A percentile compares a stretch with the other conserved stretches of the same genome.
phyloP scores from a whole-genome alignment of 2,113 vertebrate species.

The Dicaeum eximium region DNA sequence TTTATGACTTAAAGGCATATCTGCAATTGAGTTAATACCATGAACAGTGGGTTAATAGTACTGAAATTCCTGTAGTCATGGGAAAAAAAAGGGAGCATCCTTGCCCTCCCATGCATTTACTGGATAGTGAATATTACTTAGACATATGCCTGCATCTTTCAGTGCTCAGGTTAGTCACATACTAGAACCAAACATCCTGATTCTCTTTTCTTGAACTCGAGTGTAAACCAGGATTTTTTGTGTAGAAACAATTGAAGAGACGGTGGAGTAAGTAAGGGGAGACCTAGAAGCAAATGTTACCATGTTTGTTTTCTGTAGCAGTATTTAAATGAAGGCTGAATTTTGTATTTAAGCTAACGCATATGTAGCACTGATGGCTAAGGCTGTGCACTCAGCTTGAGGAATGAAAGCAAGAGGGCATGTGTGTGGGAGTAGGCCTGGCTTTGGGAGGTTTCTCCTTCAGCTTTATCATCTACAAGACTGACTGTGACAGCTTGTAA shows the following conservation, averaged over 20 bases:
- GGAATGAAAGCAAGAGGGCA: neutral
- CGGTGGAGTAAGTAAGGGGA: neutral
- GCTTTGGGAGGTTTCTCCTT: neutral
- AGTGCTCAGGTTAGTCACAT: neutral
- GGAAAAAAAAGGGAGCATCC: neutral
- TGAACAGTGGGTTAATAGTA: neutral
- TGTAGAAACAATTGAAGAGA: neutral
- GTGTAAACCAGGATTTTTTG: neutral
- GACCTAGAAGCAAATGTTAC: neutral
- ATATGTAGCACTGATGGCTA: neutral
- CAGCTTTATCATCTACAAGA: neutral
- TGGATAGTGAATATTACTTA: neutral
- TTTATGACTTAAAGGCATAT: neutral
- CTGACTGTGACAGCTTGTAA: neutral
- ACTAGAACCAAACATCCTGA: neutral
- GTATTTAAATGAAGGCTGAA: neutral
- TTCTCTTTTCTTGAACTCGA: neutral
- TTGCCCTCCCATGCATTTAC: neutral
- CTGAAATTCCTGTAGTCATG: neutral
- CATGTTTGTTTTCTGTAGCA: neutral
- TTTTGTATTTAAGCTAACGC: neutral
- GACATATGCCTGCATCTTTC: neutral
- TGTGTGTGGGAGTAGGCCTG: neutral
- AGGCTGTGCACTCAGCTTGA: fast-evolving
- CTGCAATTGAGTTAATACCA: neutral